Conservation (phyloP, 2,888 invertebrate species). For the Pediacus dermestoides region DNA sequence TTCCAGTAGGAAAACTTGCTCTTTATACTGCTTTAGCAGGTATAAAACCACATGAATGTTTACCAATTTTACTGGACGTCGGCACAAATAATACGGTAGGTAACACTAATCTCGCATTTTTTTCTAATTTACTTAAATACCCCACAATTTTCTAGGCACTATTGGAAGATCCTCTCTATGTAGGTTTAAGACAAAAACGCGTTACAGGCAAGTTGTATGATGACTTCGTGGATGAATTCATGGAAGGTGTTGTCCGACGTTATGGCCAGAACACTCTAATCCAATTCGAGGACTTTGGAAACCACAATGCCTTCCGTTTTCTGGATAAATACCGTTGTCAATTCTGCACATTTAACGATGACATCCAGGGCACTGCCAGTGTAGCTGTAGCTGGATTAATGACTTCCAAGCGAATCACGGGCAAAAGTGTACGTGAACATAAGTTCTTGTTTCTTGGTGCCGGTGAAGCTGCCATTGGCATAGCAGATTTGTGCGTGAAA, state of each 20-base stretch:
- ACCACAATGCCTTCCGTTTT: conserved; percentile 93
- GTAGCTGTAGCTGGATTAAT: conserved; percentile 93
- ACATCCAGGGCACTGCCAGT: conserved; percentile 94
- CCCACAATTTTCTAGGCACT: conserved; percentile 72
- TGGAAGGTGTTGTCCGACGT: conserved; percentile 85
- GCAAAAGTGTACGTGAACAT: conserved; percentile 76
- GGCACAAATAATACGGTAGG: conserved; percentile 86
- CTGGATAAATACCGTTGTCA: conserved; percentile 84
- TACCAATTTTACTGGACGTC: conserved; percentile 91
- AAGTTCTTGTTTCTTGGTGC: conserved; percentile 89
- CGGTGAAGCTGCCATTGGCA: conserved; percentile 56
- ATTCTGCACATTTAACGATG: conserved; percentile 98
- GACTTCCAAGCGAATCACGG: conserved; percentile 71
- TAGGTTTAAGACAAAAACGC: conserved; percentile 84
- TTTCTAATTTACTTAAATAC: conserved; percentile 11
- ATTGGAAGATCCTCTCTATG: conserved; percentile 90
- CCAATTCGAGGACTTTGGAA: conserved; percentile 91
- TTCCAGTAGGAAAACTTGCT: conserved; percentile 94
- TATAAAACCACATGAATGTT: conserved; percentile 92
- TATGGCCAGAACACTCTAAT: conserved; percentile 84
- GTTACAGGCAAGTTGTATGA: conserved; percentile 85
- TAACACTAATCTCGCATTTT: conserved; percentile 8
- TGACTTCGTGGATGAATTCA: conserved; percentile 94
- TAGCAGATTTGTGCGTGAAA: conserved; percentile 79
- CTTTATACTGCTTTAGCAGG: conserved; percentile 95